Evolutionary conservation across 2,888 invertebrate genomes (phyloP), one percentile per base, ranked within the genome.

Genomic region (Oscheius sp.): DNA sequence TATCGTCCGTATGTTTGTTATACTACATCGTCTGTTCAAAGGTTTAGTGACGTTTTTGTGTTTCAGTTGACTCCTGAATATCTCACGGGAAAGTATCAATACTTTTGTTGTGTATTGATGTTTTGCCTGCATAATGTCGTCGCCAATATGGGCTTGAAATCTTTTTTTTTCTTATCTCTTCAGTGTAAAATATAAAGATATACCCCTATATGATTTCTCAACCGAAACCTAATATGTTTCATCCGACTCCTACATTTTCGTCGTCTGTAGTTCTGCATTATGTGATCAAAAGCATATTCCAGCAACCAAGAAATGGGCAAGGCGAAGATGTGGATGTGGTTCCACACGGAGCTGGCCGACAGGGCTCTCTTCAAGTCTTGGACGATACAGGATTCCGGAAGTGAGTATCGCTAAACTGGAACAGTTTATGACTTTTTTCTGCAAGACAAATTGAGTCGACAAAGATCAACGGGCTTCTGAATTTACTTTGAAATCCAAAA

Each of bases 291-390:
- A 21, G 21, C 21, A 21, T 21, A 21, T 21, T 21, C 21, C 21
- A 21, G 21, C 21, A 21, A 21, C 21, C 21, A 21, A 13, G 10
- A 53, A 53, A 60, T 35, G 60, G 60, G 60, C n/a, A 65, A 65
- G 2, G 32, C 33, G 7, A 35, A 70, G 7, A 76, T 74, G 74
- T 74, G 76, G 74, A 59, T 73, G 71, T 76, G 74, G 74, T 76
- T 71, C 33, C 76, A 76, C 59, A 74, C 74, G 11, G 33, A 55
- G 7, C 10, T 71, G 13, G 50, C 53, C 33, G 76, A 76, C 29
- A n/a, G 47, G 21, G 66, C 70, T 1, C n/a, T 70, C 33, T 76
- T 76, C 42, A 32, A 73, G 48, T 55, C 63, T 32, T 76, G 76
- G 76, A 33, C 37, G 1, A 74, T 76, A 5, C 71, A 57, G 1